Evolutionary conservation across 2,113 vertebrate genomes (phyloP), one percentile per base, ranked within the genome.

Genomic region (Sylvia atricapilla): DNA sequence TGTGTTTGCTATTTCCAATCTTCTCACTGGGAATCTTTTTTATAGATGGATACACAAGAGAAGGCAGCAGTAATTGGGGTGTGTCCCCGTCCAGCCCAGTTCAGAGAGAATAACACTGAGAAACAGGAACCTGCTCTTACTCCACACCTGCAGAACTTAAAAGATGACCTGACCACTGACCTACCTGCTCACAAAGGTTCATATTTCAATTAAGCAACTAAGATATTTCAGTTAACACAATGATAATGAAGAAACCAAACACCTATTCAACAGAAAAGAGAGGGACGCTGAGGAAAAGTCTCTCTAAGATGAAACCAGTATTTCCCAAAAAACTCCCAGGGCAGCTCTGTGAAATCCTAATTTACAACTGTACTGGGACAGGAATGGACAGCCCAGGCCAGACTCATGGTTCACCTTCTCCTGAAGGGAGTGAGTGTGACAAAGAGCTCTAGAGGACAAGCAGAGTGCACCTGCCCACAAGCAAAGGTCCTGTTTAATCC

Each of bases 401-500:
- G 72, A 33, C 9, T 63, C 49, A 30, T 2, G 1, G 8, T 6
- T 75, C 73, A 44, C 15, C 69, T 44, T 27, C 58, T 85, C 62
- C 83, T 33, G 27, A 44, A 84, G 60, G 30, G 13, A 74, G n/a
- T 0, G 15, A 81, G 15, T 11, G 56, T 59, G 69, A 88, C 64
- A 53, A 50, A 58, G 58, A 76, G 41, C 78, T 62, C 60, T 1
- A 30, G 39, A 73, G 81, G 75, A 91, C 80, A 74, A 59, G 28
- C 87, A 59, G 28, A 67, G 76, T 63, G 68, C 35, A 58, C 83
- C 76, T 90, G 86, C 86, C 72, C 90, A 95, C 37, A 25, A 84
- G 73, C 58, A 3, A 83, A 89, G 66, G 39, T 83, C 70, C 70
- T 79, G 58, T 28, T 81, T 95, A 94, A 96, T 82, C 93, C 89